Evolutionary conservation across 2,888 invertebrate species (phyloP), one percentile per base, ranked within the genome.

Genomic region (Dendrolimus pini): DNA sequence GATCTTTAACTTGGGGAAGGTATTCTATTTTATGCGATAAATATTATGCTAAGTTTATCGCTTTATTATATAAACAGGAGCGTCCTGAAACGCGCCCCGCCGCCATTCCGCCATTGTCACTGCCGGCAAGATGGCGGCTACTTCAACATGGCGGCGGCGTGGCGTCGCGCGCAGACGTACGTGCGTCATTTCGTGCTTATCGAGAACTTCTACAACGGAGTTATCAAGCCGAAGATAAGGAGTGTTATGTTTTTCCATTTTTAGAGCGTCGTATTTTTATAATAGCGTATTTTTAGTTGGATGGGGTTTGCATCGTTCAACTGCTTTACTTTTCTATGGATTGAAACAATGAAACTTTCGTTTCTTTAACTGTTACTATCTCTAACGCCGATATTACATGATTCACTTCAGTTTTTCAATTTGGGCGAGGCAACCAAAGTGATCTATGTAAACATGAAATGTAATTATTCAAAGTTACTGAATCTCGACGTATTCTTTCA

Each of bases 161-260:
- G 80, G 72, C 72, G 77, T 53, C 81, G 82, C 64, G 80, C 77
- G 55, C 77, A 69, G 52, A 73, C 73, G 13, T 77, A 71, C 71
- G 68, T 74, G 58, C 85, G 83, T 56, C 81, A 81, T 67, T 62
- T 85, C 54, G 74, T 69, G 59, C 73, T 75, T 41, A 65, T 82
- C 61, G 83, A 85, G 61, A 73, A 82, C 68, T 82, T 88, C 75
- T 89, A 89, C 73, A 73, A 75, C 58, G 80, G 79, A 62, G 77
- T 86, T 54, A 76, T 90, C 60, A 78, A 80, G 58, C 89, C 89
- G 12, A 77, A 74, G 55, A 72, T 89, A 8, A 70, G 81, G 59
- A 86, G 82, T 72, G 83, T 85, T 56, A 72, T 88, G 74, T 80
- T 85, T 71, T 82, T 88, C 70, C 82, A 88, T 61, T 88, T 88